These are phyloP conservation scores for Embidobia sp. DNA, from an alignment of 2,888 invertebrate genomes.

Conservation along the genomic window DNA sequence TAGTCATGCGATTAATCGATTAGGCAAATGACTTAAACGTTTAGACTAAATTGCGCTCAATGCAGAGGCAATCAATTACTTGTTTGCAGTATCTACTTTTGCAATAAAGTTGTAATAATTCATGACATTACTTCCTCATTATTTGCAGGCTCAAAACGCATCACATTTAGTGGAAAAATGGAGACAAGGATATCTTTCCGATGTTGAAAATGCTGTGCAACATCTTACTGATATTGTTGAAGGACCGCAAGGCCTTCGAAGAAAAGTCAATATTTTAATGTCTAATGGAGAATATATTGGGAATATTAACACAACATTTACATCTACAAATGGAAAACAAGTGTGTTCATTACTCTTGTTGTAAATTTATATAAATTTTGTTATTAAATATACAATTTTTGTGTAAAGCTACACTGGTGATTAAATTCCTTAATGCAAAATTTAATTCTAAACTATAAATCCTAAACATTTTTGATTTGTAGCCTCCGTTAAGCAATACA, in stretches of 20 bases:
- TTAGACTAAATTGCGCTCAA: no score
- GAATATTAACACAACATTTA: slow-evolving; percentile 46
- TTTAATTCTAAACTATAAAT: slow-evolving; percentile 3
- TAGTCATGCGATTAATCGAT: no score
- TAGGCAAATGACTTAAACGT: no score
- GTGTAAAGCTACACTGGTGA: no score
- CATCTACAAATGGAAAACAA: background rate
- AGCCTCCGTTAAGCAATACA: slow-evolving; percentile 32
- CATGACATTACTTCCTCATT: no score
- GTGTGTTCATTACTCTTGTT: no score
- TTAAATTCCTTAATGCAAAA: no score
- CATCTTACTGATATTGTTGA: slow-evolving; percentile 71
- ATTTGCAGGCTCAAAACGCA: slow-evolving; percentile 80
- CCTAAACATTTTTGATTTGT: no score
- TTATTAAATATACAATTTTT: background rate
- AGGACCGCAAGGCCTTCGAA: slow-evolving; percentile 75
- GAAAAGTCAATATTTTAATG: slow-evolving; percentile 71
- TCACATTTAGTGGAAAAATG: slow-evolving; percentile 79
- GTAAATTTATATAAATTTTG: no score
- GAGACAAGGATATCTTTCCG: slow-evolving; percentile 72
- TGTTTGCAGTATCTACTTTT: no score
- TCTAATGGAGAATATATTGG: slow-evolving; percentile 54
- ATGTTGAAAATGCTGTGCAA: slow-evolving; percentile 72
- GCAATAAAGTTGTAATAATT: no score
- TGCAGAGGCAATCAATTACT: no score